phyloP scores from a whole-genome alignment of 2,888 invertebrate species.

The Callyntrura sp. region DNA sequence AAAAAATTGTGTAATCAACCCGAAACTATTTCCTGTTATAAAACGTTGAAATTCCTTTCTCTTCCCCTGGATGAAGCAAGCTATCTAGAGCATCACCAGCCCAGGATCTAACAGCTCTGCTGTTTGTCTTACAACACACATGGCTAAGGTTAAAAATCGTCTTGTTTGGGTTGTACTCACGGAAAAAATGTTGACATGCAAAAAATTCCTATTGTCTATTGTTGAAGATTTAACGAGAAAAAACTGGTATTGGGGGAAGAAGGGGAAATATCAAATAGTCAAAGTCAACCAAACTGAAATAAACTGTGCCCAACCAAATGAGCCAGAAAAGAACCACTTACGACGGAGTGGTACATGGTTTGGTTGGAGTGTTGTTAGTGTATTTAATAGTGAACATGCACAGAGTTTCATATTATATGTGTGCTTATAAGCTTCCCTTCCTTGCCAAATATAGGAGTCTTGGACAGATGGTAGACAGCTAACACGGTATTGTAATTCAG shows the following conservation, averaged over 20 bases:
- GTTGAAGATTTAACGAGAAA: neutral
- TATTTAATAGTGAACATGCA: too few relatives aligned
- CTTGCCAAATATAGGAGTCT: slow-evolving; percentile 59
- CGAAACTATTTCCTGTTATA: slow-evolving; percentile 64
- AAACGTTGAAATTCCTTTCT: slow-evolving; percentile 57
- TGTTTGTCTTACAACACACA: too few relatives aligned
- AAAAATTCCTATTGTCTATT: neutral
- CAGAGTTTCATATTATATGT: slow-evolving; percentile 30
- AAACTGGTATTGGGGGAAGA: neutral
- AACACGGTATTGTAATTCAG: too few relatives aligned
- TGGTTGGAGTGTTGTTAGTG: too few relatives aligned
- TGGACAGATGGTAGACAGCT: slow-evolving; percentile 60
- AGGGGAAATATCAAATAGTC: too few relatives aligned
- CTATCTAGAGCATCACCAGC: slow-evolving; percentile 46
- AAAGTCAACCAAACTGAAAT: slow-evolving; percentile 48
- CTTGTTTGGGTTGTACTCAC: neutral
- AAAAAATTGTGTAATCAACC: slow-evolving; percentile 66
- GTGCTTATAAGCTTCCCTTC: too few relatives aligned
- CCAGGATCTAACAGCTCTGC: too few relatives aligned
- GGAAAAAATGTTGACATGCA: slow-evolving; percentile 24
- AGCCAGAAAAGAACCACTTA: slow-evolving; percentile 48
- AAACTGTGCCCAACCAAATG: slow-evolving; percentile 18
- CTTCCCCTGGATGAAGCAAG: slow-evolving; percentile 49
- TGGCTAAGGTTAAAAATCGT: slow-evolving; percentile 14
- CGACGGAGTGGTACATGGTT: too few relatives aligned